Evolutionary conservation across 2,888 invertebrate genomes (phyloP), one percentile per base, ranked within the genome.

Genomic region (Cerceris ruficornis): DNA sequence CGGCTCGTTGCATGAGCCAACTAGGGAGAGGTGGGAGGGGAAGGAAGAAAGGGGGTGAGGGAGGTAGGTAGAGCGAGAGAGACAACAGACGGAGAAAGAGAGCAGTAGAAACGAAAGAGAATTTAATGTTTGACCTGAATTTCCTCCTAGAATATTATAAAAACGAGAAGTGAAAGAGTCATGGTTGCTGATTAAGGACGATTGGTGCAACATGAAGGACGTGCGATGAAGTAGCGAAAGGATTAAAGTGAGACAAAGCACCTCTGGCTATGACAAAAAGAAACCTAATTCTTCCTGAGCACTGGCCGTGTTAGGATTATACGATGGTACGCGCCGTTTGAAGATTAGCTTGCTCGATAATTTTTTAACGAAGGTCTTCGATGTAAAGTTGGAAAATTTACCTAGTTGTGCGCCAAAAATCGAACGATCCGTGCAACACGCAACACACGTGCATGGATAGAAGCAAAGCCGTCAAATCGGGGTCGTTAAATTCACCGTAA

Each of bases 401-500:
- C 88, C 90, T 87, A 87, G 85, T 88, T 89, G 88, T 90, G 86
- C 88, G 89, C 86, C 86, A 87, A 89, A 86, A 89, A 86, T 82
- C 80, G 86, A 83, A 85, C 77, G 83, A 85, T 81, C 81, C 82
- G 70, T 86, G 77, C 83, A 79, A 83, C 83, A 86, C 83, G 85
- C 85, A 74, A 84, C 82, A 80, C 80, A 80, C 80, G 80, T 80
- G 80, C 62, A 80, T 72, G 75, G 71, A 84, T 71, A 60, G 69
- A 81, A 71, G 60, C 65, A 75, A 82, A 83, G 66, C 77, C 81
- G 77, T 80, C 77, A 83, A 80, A 67, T 49, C 58, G 59, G 58
- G 8, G 13, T n/a, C 5, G 39, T 46, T 46, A 49, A 41, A 57
- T 42, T 50, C 17, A 4, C 8, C 5, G 5, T 0, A n/a, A 76